A percentile compares a stretch with the other conserved stretches of the same genome.
Evolutionary conservation across 1,140 invertebrate genomes (phyloP).

Genomic region (Ostrea denselamellosa): DNA sequence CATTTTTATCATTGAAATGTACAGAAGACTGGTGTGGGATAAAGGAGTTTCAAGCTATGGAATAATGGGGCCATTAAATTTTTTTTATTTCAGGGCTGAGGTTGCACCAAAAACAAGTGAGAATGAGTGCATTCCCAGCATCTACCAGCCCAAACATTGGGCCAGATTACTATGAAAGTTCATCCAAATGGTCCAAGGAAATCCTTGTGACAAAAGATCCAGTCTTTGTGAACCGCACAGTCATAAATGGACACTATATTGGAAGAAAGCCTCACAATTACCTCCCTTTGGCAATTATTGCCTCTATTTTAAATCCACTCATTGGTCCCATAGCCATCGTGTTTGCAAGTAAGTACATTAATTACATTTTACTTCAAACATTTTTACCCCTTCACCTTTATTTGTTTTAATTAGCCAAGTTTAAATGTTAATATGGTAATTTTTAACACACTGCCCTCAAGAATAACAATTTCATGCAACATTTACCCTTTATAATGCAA

Average conservation of each 20-base stretch:
- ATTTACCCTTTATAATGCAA: neutral
- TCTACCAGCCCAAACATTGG: constrained; percentile 28
- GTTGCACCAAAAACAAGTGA: neutral
- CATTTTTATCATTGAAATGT: no score
- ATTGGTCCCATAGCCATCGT: constrained; percentile 71
- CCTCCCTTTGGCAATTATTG: constrained; percentile 64
- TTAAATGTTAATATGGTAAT: neutral
- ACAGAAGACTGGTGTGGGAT: no score
- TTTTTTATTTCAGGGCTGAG: constrained; percentile 2
- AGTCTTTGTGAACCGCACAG: constrained; percentile 68
- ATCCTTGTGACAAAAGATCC: constrained; percentile 73
- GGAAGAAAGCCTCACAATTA: constrained; percentile 70
- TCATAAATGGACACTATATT: constrained; percentile 70
- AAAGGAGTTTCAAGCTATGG: no score
- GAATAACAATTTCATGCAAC: neutral
- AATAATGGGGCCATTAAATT: neutral
- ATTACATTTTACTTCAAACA: neutral
- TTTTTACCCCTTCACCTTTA: neutral
- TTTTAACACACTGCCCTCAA: neutral
- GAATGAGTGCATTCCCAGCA: constrained; percentile 10
- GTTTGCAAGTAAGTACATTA: constrained; percentile 69
- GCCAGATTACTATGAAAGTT: constrained; percentile 37
- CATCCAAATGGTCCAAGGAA: constrained; percentile 63
- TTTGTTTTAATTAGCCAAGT: neutral
- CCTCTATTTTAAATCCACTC: constrained; percentile 70